phyloP scores from a whole-genome alignment of 2,113 vertebrate species.

The Hepsetus odoe region DNA sequence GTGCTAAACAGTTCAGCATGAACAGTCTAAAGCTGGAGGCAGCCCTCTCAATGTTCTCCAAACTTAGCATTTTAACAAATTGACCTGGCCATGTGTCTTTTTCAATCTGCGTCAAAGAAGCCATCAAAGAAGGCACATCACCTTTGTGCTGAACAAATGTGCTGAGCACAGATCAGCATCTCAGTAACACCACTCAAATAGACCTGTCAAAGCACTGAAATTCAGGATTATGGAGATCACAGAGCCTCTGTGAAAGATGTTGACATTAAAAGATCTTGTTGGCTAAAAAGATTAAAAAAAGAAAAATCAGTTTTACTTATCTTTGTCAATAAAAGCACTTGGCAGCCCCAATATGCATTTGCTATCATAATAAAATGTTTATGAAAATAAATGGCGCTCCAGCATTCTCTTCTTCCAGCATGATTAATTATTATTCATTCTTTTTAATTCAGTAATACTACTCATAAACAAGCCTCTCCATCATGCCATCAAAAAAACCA shows the following conservation, averaged over 20 bases:
- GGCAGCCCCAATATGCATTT: conserved; percentile 16
- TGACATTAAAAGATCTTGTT: conserved; percentile 12
- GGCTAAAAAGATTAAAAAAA: no score
- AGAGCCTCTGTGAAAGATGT: not conserved
- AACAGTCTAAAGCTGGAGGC: not conserved
- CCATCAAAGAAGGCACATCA: not conserved
- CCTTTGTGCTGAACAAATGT: conserved; percentile 1
- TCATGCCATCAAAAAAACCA: conserved; percentile 45
- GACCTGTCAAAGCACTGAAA: not conserved
- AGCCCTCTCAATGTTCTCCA: not conserved
- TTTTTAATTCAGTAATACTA: conserved; percentile 52
- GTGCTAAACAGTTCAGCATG: not conserved
- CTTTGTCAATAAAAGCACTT: conserved; percentile 13
- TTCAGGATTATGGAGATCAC: not conserved
- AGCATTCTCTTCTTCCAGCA: conserved; percentile 31
- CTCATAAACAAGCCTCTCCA: conserved; percentile 52
- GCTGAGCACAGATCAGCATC: not conserved
- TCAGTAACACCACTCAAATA: not conserved
- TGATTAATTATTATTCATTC: conserved; percentile 55
- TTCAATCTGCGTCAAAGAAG: not conserved
- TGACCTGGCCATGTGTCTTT: not conserved
- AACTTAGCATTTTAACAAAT: not conserved
- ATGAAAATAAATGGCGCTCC: conserved; percentile 37
- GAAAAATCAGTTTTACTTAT: conserved; percentile 4
- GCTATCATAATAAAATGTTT: conserved; percentile 40